These are phyloP conservation scores for Limnephilus lunatus DNA, from an alignment of 2,888 invertebrate species.

Conservation along the genomic window DNA sequence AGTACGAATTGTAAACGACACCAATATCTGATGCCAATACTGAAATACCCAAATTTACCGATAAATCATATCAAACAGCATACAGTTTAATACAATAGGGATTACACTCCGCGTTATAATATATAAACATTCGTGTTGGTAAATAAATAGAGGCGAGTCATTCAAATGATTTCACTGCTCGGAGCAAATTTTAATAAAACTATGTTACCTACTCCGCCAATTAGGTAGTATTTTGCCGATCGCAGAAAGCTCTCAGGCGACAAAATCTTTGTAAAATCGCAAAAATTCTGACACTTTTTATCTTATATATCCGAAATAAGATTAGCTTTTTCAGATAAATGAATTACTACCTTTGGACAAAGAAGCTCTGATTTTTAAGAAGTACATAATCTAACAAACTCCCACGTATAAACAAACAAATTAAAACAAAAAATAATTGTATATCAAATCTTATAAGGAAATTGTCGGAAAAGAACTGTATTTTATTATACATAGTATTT, in stretches of 20 bases:
- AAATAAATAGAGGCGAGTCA: neutral
- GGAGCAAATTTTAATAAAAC: neutral
- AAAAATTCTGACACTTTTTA: neutral
- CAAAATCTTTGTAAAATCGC: neutral
- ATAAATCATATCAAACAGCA: slow-evolving; percentile 20
- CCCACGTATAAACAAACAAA: too few species aligned
- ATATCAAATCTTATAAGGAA: too few species aligned
- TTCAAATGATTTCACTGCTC: neutral
- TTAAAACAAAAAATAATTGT: too few species aligned
- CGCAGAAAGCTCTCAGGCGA: neutral
- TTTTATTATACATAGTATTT: too few species aligned
- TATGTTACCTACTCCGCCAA: neutral
- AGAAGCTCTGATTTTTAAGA: too few species aligned
- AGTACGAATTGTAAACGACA: slow-evolving; percentile 41
- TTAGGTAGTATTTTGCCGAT: neutral
- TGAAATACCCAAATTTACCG: slow-evolving; percentile 16
- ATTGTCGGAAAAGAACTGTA: too few species aligned
- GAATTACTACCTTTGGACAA: too few species aligned
- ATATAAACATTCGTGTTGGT: neutral
- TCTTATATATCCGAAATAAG: neutral
- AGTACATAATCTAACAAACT: too few species aligned
- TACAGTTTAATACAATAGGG: neutral
- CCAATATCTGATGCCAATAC: slow-evolving; percentile 43
- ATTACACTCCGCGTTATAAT: neutral
- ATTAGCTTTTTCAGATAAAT: neutral